phyloP scores from a whole-genome alignment of 2,797 vertebrate genomes.

The Hemitrygon akajei region DNA sequence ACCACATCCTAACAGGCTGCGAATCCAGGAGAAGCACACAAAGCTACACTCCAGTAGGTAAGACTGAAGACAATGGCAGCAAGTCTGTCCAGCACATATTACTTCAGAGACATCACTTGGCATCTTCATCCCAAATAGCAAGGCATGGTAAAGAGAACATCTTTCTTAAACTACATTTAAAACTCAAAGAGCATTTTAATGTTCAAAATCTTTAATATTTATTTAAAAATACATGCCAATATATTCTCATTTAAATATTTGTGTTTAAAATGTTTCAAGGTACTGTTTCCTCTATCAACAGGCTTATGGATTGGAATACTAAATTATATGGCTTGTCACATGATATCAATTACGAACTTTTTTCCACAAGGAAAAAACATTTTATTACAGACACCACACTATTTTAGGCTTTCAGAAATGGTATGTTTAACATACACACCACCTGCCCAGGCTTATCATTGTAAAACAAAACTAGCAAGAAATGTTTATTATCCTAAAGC shows the following conservation, averaged over 20 bases:
- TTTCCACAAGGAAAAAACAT: neutral
- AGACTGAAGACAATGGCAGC: neutral
- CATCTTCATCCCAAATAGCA: slow-evolving; percentile 9
- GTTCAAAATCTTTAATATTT: neutral
- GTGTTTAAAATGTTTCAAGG: neutral
- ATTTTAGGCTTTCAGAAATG: no score
- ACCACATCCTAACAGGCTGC: slow-evolving; percentile 8
- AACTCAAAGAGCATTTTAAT: neutral
- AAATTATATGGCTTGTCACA: neutral
- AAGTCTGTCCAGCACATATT: neutral
- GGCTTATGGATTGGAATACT: no score
- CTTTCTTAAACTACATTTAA: slow-evolving; percentile 1
- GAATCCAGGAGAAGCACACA: neutral
- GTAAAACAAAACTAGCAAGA: neutral
- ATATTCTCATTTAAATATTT: neutral
- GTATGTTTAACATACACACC: neutral
- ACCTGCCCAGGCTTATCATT: neutral
- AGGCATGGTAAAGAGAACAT: neutral
- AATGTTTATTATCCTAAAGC: neutral
- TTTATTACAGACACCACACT: no score
- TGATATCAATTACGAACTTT: neutral
- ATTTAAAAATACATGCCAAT: neutral
- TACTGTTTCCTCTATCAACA: neutral
- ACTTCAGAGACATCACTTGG: neutral
- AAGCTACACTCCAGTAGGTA: neutral